Percentiles rank a stretch among this genome's conserved stretches.
Evolutionary conservation across 2,797 vertebrate species (phyloP).

Genomic region (Fringilla coelebs): DNA sequence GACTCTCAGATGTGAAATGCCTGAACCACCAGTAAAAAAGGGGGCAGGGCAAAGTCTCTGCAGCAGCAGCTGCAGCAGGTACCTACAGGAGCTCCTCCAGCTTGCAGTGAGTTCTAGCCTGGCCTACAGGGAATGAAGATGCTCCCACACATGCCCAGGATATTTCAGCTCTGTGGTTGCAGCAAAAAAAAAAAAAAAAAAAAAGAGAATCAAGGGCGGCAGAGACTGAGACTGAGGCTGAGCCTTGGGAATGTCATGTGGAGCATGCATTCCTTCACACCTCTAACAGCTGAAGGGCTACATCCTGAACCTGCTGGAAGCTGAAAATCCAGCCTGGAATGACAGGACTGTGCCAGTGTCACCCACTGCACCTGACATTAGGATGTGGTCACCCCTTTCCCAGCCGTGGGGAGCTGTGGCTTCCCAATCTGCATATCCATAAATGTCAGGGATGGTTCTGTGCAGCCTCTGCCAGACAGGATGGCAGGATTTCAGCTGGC

Average conservation of each 20-base stretch:
- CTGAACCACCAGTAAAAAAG: neutral
- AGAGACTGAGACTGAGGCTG: neutral
- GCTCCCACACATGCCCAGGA: neutral
- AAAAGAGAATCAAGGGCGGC: neutral
- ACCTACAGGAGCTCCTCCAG: neutral
- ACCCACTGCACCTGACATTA: neutral
- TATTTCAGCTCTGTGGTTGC: neutral
- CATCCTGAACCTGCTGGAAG: neutral
- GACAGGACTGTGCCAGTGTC: fast-evolving
- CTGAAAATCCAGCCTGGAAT: neutral
- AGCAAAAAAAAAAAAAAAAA: neutral
- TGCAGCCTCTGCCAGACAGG: neutral
- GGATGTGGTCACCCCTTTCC: neutral
- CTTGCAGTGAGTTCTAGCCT: neutral
- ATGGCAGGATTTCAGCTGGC: conserved; percentile 40
- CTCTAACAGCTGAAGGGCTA: neutral
- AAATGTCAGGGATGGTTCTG: neutral
- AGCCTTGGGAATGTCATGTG: neutral
- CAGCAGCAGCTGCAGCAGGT: neutral
- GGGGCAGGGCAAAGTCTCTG: neutral
- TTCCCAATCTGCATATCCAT: neutral
- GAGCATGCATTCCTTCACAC: neutral
- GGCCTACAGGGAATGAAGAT: neutral
- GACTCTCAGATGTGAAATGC: neutral
- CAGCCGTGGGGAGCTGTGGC: neutral